Evolutionary conservation across 2,888 invertebrate species (phyloP), one percentile per base, ranked within the genome.

Genomic region (Acrocera orbiculus): DNA sequence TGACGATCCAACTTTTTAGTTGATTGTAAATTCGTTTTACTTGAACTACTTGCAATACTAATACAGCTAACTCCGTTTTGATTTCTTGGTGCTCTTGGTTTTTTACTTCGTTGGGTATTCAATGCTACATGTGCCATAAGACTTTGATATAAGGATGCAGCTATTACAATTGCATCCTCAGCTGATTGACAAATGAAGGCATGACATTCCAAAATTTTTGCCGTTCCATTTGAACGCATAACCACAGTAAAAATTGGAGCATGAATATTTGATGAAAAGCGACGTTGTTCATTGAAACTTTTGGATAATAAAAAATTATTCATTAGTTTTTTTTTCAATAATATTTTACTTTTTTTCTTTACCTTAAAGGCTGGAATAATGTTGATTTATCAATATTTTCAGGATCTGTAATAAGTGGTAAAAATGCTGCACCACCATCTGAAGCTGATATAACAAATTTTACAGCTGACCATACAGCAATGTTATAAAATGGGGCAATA

Each of bases 381-480:
- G 71, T 66, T 45, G 73, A 69, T 55, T 79, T 76, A 52, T 80
- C 79, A 41, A 77, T 71, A 44, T 76, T 76, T 47, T 78, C 78
- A 3, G 82, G 80, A 57, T 83, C 82, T 27, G 81, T 77, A 40
- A 81, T 79, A 9, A 89, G 61, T 4, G 89, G 89, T 42, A 87
- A 61, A 54, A 89, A 89, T 22, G 87, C 86, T 4, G 64, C 61
- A 27, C 67, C 65, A 34, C 69, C 68, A 42, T 69, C 69, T 16
- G 64, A 59, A 10, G 67, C 62, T 40, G 77, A 75, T 14, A 78
- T 69, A 6, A 81, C 76, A 52, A 87, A 80, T 56, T 85, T 82
- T 3, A 89, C 76, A 0, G 87, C 86, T 13, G 87, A 87, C 89
- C 89, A 89, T 3, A 89, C 87, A 2, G 87, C 87, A 56, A 89